phyloP scores from a whole-genome alignment of 2,888 invertebrate genomes.

The Lithophane ornitopus region DNA sequence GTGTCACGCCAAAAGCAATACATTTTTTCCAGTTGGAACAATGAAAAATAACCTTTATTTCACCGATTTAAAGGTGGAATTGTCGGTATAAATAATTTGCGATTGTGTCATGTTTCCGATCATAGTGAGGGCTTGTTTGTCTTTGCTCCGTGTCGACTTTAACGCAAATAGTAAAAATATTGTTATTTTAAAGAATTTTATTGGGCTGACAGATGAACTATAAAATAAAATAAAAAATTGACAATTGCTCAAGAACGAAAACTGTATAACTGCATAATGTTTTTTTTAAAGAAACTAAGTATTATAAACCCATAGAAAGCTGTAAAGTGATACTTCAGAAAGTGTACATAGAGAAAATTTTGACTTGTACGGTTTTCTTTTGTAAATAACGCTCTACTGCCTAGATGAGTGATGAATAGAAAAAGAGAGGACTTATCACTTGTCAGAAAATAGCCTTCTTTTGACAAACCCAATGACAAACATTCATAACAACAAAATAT shows the following conservation, averaged over 20 bases:
- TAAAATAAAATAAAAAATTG: neutral
- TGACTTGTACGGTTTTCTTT: neutral
- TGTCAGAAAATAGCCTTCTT: neutral
- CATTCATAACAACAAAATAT: slow-evolving; percentile 6
- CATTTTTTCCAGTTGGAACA: slow-evolving; percentile 50
- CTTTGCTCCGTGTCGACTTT: slow-evolving; percentile 68
- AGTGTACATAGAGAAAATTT: neutral
- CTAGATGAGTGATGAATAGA: neutral
- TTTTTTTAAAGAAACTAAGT: too few relatives aligned
- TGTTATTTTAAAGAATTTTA: slow-evolving; percentile 41
- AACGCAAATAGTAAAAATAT: slow-evolving; percentile 65
- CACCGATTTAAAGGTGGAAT: slow-evolving; percentile 49
- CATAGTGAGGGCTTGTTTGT: slow-evolving; percentile 68
- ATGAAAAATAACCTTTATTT: slow-evolving; percentile 52
- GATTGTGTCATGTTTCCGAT: slow-evolving; percentile 64
- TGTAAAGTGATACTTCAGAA: neutral
- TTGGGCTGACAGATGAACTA: neutral
- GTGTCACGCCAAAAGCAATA: slow-evolving; percentile 57
- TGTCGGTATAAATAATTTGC: slow-evolving; percentile 45
- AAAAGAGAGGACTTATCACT: neutral
- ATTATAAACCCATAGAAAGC: neutral
- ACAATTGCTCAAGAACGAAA: neutral
- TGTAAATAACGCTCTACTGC: neutral
- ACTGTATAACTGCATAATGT: neutral
- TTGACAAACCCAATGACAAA: neutral